Percentiles rank a stretch among this genome's conserved stretches.
phyloP scores from a whole-genome alignment of 1,140 invertebrate genomes.

The Plutomurus gul region DNA sequence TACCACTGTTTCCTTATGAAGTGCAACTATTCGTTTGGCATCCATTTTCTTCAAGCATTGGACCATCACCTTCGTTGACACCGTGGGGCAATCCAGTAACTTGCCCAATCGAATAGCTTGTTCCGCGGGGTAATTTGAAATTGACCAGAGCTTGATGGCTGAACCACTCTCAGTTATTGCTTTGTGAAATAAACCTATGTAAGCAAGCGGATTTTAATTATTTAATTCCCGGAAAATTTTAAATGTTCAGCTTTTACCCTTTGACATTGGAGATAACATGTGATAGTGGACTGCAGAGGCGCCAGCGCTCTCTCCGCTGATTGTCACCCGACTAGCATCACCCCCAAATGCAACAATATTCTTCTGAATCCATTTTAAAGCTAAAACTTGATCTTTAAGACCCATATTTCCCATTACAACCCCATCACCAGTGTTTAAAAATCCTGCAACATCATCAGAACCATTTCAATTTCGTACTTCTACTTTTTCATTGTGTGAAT shows the following conservation, averaged over 20 bases:
- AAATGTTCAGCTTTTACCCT: background rate
- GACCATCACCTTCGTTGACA: background rate
- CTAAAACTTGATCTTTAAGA: conserved; percentile 66
- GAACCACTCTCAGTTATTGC: conserved; percentile 33
- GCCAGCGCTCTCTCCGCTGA: conserved; percentile 4
- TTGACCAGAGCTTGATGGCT: background rate
- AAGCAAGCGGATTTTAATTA: background rate
- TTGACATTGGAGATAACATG: conserved; percentile 38
- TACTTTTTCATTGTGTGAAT: background rate
- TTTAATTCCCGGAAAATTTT: background rate
- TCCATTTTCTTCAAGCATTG: conserved; percentile 29
- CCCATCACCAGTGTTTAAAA: conserved; percentile 21
- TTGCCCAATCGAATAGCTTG: conserved; percentile 17
- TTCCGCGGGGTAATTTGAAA: conserved; percentile 29
- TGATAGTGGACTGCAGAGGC: conserved; percentile 55
- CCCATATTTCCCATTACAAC: conserved; percentile 22
- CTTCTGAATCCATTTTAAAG: conserved; percentile 66
- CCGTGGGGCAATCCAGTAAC: conserved; percentile 17
- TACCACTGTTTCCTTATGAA: conserved; percentile 39
- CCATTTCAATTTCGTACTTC: background rate
- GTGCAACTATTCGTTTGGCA: conserved; percentile 23
- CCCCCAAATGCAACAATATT: conserved; percentile 64
- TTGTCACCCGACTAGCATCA: background rate
- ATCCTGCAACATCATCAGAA: background rate
- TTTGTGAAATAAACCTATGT: conserved; percentile 34